phyloP scores from a whole-genome alignment of 2,113 vertebrate genomes.

The Megalops atlanticus region DNA sequence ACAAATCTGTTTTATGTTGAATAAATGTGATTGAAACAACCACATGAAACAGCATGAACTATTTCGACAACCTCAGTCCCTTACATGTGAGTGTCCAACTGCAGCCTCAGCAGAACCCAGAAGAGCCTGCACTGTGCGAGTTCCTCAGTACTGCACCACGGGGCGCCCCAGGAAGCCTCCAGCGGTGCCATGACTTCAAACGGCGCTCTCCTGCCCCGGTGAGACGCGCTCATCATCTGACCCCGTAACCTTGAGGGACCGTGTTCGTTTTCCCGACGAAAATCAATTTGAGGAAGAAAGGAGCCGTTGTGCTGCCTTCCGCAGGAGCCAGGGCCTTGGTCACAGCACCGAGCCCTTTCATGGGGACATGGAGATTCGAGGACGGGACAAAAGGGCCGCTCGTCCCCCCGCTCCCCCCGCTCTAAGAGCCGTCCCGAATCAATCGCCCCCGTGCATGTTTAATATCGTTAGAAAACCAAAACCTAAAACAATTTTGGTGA shows the following conservation, averaged over 20 bases:
- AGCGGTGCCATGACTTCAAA: constrained; percentile 21
- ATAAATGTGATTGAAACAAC: neutral
- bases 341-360: constrained; percentile 57
- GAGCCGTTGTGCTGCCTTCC: constrained; percentile 53
- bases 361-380: constrained; percentile 55
- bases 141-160: too few relatives aligned
- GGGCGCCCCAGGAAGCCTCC: constrained; percentile 17
- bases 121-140: neutral
- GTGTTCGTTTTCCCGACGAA: constrained; percentile 67
- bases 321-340: constrained; percentile 56
- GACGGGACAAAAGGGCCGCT: constrained; percentile 59
- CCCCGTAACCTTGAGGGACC: constrained; percentile 55
- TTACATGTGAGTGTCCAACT: neutral
- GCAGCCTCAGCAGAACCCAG: too few relatives aligned
- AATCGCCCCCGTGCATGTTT: constrained; percentile 49
- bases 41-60: neutral
- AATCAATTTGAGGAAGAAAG: constrained; percentile 65
- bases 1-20: neutral
- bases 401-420: constrained; percentile 42
- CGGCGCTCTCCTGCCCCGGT: constrained; percentile 58
- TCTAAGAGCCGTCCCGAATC: constrained; percentile 62
- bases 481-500: constrained; percentile 52
- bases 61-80: neutral
- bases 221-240: constrained; percentile 54
- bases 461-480: constrained; percentile 57